A percentile compares a stretch with the other conserved stretches of the same genome.
Evolutionary conservation across 2,113 vertebrate species (phyloP).

Genomic region (Rhabdornis inornatus): DNA sequence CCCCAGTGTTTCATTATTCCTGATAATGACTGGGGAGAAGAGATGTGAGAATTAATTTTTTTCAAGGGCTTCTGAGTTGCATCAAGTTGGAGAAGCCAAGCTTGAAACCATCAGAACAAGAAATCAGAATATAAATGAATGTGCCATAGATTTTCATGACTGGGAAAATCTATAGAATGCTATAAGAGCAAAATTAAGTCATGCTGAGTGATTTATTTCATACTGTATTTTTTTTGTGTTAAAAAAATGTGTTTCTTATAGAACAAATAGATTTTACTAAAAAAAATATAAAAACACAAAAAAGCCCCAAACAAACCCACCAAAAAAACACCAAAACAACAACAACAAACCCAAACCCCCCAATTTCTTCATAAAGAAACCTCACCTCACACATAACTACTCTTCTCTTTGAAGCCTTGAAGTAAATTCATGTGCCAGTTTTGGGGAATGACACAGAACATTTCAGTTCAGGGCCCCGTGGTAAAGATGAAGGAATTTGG

Average conservation of each 20-base stretch:
- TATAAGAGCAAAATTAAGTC: background rate
- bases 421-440: background rate
- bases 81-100: background rate
- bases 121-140: background rate
- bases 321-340: fast-evolving
- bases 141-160: background rate
- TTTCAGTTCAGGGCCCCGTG: background rate
- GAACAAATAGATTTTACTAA: background rate
- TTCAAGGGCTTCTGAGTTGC: background rate
- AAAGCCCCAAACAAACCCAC: fast-evolving
- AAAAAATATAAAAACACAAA: fast-evolving
- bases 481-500: background rate
- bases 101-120: background rate
- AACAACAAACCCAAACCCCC: fast-evolving
- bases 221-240: background rate
- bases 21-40: background rate
- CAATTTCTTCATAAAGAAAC: background rate
- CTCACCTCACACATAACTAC: background rate
- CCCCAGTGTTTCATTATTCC: background rate
- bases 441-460: background rate
- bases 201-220: background rate
- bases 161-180: background rate
- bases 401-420: background rate
- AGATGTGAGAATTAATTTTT: background rate
- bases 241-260: background rate